phyloP scores from a whole-genome alignment of 2,113 vertebrate species.

The Ivindomyrus marchei region DNA sequence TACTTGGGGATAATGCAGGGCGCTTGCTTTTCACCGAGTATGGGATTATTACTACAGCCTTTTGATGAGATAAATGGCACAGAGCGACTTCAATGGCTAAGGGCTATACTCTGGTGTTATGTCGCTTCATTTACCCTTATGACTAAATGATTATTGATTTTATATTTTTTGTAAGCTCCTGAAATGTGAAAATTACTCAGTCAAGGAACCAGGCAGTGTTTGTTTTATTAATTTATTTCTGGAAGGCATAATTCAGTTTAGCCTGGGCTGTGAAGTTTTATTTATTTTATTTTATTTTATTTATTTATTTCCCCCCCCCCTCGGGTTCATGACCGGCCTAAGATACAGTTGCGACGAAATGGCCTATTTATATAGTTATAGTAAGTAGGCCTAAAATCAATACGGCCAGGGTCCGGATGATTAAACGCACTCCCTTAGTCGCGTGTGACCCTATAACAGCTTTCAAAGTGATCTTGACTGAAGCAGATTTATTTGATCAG shows the following conservation, averaged over 20 bases:
- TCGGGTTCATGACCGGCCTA: constrained; percentile 73
- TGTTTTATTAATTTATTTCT: constrained; percentile 86
- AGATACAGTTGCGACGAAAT: constrained; percentile 76
- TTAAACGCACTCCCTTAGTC: constrained; percentile 75
- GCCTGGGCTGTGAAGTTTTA: constrained; percentile 63
- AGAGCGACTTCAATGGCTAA: constrained; percentile 76
- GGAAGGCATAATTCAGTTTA: constrained; percentile 74
- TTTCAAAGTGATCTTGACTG: constrained; percentile 61
- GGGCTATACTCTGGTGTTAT: constrained; percentile 81
- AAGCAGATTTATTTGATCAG: constrained; percentile 63
- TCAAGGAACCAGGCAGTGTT: constrained; percentile 68
- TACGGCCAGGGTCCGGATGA: constrained; percentile 75
- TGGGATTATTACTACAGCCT: constrained; percentile 75
- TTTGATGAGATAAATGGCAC: constrained; percentile 82
- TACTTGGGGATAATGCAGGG: constrained; percentile 73
- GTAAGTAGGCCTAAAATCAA: constrained; percentile 78
- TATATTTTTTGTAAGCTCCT: constrained; percentile 72
- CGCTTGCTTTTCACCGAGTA: constrained; percentile 67
- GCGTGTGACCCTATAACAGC: constrained; percentile 65
- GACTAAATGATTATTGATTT: constrained; percentile 97
- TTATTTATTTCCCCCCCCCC: not conserved
- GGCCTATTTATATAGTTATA: constrained; percentile 82
- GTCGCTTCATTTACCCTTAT: constrained; percentile 85
- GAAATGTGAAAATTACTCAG: constrained; percentile 79
- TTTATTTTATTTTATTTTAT: constrained; percentile 30